Conservation (phyloP, 2,113 vertebrate species). For the Mesocricetus auratus region DNA sequence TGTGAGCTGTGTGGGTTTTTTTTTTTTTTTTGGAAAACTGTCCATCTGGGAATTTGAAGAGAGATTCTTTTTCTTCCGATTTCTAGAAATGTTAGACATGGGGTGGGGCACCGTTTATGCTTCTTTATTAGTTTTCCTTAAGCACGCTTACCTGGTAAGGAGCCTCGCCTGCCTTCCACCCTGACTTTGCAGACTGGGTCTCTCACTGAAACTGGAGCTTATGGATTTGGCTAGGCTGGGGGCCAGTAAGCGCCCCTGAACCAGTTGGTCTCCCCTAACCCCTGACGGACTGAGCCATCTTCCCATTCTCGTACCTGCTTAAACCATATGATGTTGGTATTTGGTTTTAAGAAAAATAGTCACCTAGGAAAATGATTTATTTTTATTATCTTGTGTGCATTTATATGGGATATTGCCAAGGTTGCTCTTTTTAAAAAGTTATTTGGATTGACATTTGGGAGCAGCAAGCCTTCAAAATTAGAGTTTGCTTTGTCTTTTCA, state of each 20-base stretch:
- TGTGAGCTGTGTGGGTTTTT: not conserved
- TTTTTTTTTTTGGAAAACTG: not conserved
- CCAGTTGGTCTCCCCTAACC: not conserved
- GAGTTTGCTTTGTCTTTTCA: constrained; percentile 3
- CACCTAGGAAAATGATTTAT: constrained; percentile 37
- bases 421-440: constrained; percentile 35
- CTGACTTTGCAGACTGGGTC: not conserved
- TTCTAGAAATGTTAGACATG: not conserved
- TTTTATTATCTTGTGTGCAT: constrained; percentile 47
- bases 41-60: not conserved
- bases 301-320: not conserved
- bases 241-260: not conserved
- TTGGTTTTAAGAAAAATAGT: not conserved
- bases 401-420: constrained; percentile 49
- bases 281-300: not conserved
- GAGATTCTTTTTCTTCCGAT: not conserved
- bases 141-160: not conserved
- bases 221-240: not conserved
- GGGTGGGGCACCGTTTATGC: not conserved
- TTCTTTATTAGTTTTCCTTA: not conserved
- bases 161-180: not conserved
- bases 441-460: constrained; percentile 36
- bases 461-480: constrained; percentile 20
- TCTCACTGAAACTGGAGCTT: not conserved
- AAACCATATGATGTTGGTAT: not conserved